Evolutionary conservation across 2,113 vertebrate genomes (phyloP), one percentile per base, ranked within the genome.

Genomic region (Oreocharis arfaki): DNA sequence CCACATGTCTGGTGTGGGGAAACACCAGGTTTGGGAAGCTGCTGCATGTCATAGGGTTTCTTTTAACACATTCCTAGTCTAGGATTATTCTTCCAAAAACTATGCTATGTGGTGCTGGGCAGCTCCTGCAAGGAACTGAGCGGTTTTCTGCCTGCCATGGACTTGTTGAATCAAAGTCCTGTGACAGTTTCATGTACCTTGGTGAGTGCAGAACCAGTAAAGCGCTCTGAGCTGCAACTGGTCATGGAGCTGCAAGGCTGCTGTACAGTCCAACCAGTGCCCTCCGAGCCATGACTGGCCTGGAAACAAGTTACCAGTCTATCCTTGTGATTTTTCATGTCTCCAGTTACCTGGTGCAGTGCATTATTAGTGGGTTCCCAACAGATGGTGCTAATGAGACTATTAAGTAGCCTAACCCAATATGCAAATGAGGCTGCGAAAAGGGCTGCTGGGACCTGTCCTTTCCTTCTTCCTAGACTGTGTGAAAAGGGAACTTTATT

Each of bases 301-400:
- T 70, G 73, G 32, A 65, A 71, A 56, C 11, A 59, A 63, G 20
- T 20, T 42, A 21, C 5, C 13, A 52, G 13, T 19, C 55, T 53
- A 1, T 50, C n/a, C 67, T 33, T 16, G 73, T 13, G 23, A 61
- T 89, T 90, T 79, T 32, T 53, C 41, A 3, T 16, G 26, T 90
- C 60, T 88, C 11, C 2, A 32, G 78, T 56, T 78, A 84, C 93
- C 90, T 89, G 84, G 37, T 24, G 32, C 65, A 26, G 56, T 96
- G 94, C 80, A 92, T 92, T 95, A 92, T 93, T 93, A 86, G 41
- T 4, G 21, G 93, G 91, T 88, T 95, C 90, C 94, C 94, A 96
- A 95, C 80, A 97, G 94, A 93, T 90, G 89, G 89, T 89, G 92
- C 93, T 94, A 82, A 95, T 90, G 90, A 93, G 96, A 92, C 92